Conservation (phyloP, 1,140 invertebrate species). For the Phymastichus coffea region DNA sequence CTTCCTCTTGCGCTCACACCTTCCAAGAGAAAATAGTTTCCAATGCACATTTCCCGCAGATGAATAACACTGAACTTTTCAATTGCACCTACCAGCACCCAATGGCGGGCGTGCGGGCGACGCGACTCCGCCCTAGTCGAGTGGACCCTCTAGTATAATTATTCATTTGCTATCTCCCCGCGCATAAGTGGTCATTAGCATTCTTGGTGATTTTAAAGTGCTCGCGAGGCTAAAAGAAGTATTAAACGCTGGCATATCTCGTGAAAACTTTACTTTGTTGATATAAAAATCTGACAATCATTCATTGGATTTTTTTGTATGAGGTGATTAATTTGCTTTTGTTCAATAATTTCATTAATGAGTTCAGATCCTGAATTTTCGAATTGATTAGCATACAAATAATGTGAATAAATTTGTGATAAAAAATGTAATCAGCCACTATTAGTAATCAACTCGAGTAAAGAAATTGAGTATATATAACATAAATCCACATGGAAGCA, state of each 20-base stretch:
- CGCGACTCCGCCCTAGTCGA: neutral
- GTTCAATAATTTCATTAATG: too few species aligned
- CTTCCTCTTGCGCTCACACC: too few species aligned
- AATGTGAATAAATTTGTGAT: too few species aligned
- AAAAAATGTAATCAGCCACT: too few species aligned
- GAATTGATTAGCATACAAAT: too few species aligned
- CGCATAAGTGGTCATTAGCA: slow-evolving; percentile 20
- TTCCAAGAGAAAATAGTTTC: neutral
- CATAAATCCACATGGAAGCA: too few species aligned
- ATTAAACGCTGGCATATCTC: too few species aligned
- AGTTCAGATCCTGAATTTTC: too few species aligned
- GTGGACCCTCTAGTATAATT: slow-evolving; percentile 19
- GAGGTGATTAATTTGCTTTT: neutral
- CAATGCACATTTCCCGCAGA: neutral
- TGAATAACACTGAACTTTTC: slow-evolving; percentile 12
- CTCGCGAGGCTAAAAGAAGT: too few species aligned
- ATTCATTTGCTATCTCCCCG: slow-evolving; percentile 22
- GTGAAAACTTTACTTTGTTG: neutral
- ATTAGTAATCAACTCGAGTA: too few species aligned
- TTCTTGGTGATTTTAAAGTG: neutral
- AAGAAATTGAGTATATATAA: too few species aligned
- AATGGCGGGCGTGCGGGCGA: neutral
- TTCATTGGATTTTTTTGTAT: neutral
- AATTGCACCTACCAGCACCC: slow-evolving; percentile 5
- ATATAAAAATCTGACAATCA: neutral